These are phyloP conservation scores for Hypothenemus hampei DNA, from an alignment of 1,140 invertebrate genomes.

Conservation along the genomic window DNA sequence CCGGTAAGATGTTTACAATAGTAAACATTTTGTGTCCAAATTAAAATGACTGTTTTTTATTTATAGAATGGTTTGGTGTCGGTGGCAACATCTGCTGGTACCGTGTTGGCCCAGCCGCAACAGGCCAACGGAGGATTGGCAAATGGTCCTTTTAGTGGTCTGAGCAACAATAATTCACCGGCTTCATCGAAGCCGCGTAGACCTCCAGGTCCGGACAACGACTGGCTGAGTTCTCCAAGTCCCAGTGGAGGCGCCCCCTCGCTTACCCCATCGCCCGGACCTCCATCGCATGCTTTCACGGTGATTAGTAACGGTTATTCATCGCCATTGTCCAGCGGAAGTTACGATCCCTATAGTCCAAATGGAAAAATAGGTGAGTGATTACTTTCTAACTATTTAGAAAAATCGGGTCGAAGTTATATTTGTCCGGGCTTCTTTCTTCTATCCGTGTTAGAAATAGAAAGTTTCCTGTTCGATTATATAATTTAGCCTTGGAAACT, in stretches of 20 bases:
- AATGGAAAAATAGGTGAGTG: constrained; percentile 72
- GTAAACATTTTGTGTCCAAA: not conserved
- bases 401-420: too few species aligned
- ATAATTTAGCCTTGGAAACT: too few species aligned
- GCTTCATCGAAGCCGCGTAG: constrained; percentile 21
- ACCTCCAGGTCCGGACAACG: constrained; percentile 46
- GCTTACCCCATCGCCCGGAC: constrained; percentile 55
- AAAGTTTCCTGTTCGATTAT: too few species aligned
- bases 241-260: constrained; percentile 54
- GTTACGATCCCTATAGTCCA: constrained; percentile 81
- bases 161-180: constrained; percentile 25
- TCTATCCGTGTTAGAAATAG: too few species aligned
- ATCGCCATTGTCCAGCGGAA: constrained; percentile 75
- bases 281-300: constrained; percentile 51
- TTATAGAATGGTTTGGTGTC: constrained; percentile 27
- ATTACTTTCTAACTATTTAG: too few species aligned
- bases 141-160: constrained; percentile 32
- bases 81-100: constrained; percentile 16
- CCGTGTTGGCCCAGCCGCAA: constrained; percentile 4
- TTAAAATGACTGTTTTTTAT: not conserved
- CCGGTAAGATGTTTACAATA: constrained; percentile 9
- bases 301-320: constrained; percentile 72
- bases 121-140: constrained; percentile 21
- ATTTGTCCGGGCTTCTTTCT: too few species aligned
- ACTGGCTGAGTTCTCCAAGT: constrained; percentile 58